These are phyloP conservation scores for Phania funesta DNA, from an alignment of 2,888 invertebrate species.

Conservation along the genomic window DNA sequence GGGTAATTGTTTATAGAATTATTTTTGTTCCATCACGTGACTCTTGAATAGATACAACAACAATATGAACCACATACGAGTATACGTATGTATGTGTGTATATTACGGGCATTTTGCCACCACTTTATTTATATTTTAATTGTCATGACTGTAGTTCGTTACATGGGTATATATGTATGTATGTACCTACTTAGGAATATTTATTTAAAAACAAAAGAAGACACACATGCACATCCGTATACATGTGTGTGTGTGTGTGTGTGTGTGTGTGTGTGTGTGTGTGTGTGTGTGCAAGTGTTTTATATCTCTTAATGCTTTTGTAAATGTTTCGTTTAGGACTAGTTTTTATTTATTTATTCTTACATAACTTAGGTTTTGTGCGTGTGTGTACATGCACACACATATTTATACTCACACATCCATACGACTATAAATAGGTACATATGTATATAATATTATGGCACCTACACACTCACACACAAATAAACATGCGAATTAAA, in stretches of 20 bases:
- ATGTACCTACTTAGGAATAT: background rate
- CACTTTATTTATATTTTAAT: conserved; percentile 45
- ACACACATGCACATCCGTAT: too few species aligned
- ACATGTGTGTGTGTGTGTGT: background rate
- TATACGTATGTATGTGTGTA: background rate
- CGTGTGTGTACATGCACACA: background rate
- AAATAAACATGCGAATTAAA: conserved; percentile 39
- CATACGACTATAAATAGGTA: background rate
- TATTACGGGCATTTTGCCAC: conserved; percentile 29
- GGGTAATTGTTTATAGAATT: conserved; percentile 35
- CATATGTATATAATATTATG: conserved; percentile 33
- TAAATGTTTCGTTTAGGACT: background rate
- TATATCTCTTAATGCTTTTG: background rate
- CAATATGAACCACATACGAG: conserved; percentile 6
- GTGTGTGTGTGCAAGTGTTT: too few species aligned
- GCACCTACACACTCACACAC: conserved; percentile 41
- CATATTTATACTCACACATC: background rate
- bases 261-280: too few species aligned
- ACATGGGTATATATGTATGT: background rate
- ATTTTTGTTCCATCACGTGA: conserved; percentile 54
- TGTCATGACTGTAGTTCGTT: background rate
- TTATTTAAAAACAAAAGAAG: background rate
- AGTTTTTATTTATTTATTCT: background rate
- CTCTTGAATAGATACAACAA: conserved; percentile 29
- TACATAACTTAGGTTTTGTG: background rate